Conservation (phyloP, 2,113 vertebrate genomes). For the Odontophorus gujanensis region DNA sequence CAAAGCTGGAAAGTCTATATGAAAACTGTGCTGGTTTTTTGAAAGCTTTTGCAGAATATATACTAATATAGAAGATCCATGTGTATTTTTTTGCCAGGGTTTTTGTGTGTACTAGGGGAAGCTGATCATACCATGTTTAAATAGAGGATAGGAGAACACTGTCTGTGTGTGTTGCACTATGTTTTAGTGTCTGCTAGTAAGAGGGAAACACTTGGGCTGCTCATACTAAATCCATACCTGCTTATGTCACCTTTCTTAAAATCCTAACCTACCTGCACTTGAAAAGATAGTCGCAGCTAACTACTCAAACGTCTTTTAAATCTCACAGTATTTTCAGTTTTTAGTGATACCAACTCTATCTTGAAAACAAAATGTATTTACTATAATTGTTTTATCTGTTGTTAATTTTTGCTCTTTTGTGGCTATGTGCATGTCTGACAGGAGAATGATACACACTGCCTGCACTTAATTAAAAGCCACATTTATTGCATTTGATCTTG, state of each 20-base stretch:
- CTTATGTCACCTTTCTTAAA: neutral
- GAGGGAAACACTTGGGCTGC: neutral
- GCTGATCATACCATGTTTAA: neutral
- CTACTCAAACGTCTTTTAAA: neutral
- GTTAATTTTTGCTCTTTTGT: neutral
- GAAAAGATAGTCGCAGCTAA: neutral
- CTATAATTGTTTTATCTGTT: neutral
- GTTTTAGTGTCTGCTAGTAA: neutral
- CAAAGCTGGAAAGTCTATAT: neutral
- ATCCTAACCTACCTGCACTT: neutral
- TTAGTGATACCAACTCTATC: neutral
- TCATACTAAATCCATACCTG: neutral
- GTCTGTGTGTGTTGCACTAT: neutral
- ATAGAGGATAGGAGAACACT: neutral
- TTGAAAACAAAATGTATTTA: neutral
- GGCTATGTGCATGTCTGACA: neutral
- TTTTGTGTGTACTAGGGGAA: neutral
- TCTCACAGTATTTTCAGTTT: neutral
- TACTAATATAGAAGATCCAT: neutral
- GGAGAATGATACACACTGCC: neutral
- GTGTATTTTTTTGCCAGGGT: neutral
- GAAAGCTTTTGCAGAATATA: neutral
- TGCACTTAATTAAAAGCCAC: neutral
- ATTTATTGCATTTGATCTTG: neutral
- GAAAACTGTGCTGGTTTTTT: neutral